These are phyloP conservation scores for Marasmarcha lunaedactyla DNA, from an alignment of 2,888 invertebrate species.

Conservation along the genomic window DNA sequence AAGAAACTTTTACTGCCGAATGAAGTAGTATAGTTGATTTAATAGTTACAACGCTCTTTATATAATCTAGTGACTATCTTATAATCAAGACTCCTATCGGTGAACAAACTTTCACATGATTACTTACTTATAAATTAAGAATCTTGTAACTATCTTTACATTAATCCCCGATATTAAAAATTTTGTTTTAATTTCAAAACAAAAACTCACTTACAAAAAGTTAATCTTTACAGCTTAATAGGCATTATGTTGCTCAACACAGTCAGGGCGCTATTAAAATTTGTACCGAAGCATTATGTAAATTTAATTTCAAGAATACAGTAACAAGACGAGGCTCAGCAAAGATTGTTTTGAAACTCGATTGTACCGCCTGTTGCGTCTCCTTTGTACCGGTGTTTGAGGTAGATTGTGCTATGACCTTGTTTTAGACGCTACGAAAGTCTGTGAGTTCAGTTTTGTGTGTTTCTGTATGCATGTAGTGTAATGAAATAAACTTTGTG, in stretches of 20 bases:
- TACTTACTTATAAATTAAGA: too few species aligned
- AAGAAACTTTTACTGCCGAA: too few species aligned
- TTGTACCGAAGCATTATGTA: slow-evolving; percentile 55
- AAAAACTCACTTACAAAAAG: too few species aligned
- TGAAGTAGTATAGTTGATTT: too few species aligned
- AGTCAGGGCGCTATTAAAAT: slow-evolving; percentile 53
- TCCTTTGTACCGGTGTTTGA: slow-evolving; percentile 20
- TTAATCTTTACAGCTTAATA: too few species aligned
- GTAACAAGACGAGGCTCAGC: slow-evolving; percentile 42
- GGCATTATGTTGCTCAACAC: slow-evolving; percentile 47
- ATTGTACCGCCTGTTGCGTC: slow-evolving; percentile 41
- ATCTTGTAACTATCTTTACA: too few species aligned
- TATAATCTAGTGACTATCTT: too few species aligned
- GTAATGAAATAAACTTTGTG: neutral
- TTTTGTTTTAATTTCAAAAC: too few species aligned
- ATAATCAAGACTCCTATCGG: too few species aligned
- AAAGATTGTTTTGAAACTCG: slow-evolving; percentile 54
- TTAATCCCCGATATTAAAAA: too few species aligned
- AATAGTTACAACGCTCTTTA: too few species aligned
- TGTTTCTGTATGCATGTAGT: neutral
- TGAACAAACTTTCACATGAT: too few species aligned
- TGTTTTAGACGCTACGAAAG: neutral
- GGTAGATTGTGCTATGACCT: neutral
- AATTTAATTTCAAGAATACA: slow-evolving; percentile 46
- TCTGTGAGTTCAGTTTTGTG: neutral